Conservation (phyloP, 2,113 vertebrate species). For the Collichthys lucidus region DNA sequence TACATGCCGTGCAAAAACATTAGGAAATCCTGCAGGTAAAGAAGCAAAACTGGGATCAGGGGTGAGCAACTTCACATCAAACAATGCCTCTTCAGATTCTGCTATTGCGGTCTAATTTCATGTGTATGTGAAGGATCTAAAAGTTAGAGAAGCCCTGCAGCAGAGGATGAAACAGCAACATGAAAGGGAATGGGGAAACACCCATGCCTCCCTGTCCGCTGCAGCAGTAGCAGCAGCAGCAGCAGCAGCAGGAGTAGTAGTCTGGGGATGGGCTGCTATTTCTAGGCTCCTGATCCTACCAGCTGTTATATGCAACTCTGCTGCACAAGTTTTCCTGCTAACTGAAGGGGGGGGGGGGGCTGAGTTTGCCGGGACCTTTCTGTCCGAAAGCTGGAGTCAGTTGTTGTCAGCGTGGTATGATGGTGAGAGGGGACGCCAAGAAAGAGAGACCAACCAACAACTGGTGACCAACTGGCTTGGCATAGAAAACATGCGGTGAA, state of each 20-base stretch:
- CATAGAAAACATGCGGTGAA: conserved; percentile 75
- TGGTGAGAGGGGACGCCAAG: conserved; percentile 65
- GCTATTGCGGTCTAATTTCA: background rate
- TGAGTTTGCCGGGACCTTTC: conserved; percentile 89
- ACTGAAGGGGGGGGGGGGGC: conserved; percentile 59
- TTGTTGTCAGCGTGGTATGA: conserved; percentile 80
- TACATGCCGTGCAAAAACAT: background rate
- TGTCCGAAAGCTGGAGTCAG: conserved; percentile 75
- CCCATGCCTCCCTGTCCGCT: conserved; percentile 68
- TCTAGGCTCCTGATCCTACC: conserved; percentile 88
- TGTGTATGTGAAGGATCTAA: background rate
- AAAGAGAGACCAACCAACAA: conserved; percentile 72
- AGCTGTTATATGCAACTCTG: conserved; percentile 87
- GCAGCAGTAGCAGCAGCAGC: conserved; percentile 49
- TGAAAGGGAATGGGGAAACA: conserved; percentile 75
- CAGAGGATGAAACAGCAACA: conserved; percentile 73
- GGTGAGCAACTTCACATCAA: background rate
- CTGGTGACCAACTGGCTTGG: conserved; percentile 79
- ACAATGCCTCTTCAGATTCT: background rate
- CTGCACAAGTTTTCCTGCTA: conserved; percentile 82
- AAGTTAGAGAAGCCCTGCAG: conserved; percentile 64
- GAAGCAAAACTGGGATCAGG: background rate
- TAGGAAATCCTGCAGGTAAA: background rate
- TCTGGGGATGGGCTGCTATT: conserved; percentile 81
- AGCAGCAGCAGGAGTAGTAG: conserved; percentile 57